Evolutionary conservation across 2,888 invertebrate species (phyloP).

Genomic region (Orthosia incerta): DNA sequence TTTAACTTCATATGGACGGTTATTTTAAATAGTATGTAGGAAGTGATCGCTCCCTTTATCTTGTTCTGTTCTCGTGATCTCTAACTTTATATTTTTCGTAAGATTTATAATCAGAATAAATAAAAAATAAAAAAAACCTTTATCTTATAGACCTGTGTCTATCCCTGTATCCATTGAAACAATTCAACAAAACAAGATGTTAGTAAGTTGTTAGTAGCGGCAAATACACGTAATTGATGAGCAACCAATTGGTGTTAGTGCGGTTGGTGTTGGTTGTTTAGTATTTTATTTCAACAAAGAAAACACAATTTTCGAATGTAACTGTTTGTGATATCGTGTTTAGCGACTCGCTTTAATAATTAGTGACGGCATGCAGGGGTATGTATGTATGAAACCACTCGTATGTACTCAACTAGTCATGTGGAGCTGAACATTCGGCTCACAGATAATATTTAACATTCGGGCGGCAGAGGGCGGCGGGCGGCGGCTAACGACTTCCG

Average conservation of each 20-base stretch:
- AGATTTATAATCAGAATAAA: background rate
- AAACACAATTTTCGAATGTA: background rate
- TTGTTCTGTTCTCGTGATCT: background rate
- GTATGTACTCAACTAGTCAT: background rate
- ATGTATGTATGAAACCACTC: background rate
- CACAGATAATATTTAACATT: constrained; percentile 70
- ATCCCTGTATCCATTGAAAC: too few relatives aligned
- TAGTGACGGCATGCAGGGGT: background rate
- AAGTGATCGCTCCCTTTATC: background rate
- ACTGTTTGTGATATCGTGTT: background rate
- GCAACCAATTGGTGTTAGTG: too few relatives aligned
- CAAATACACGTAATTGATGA: too few relatives aligned
- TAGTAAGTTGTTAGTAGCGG: too few relatives aligned
- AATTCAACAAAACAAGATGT: too few relatives aligned
- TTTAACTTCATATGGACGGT: background rate
- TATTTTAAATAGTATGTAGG: background rate
- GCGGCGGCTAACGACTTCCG: constrained; percentile 84
- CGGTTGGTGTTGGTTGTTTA: too few relatives aligned
- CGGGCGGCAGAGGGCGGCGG: constrained; percentile 63
- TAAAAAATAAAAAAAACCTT: too few relatives aligned
- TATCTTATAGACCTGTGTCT: too few relatives aligned
- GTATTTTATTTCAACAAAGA: too few relatives aligned
- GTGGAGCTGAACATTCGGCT: constrained; percentile 51
- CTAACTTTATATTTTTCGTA: background rate
- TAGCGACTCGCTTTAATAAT: background rate